Conservation (phyloP, 2,888 invertebrate species). For the Phaedon cochleariae region DNA sequence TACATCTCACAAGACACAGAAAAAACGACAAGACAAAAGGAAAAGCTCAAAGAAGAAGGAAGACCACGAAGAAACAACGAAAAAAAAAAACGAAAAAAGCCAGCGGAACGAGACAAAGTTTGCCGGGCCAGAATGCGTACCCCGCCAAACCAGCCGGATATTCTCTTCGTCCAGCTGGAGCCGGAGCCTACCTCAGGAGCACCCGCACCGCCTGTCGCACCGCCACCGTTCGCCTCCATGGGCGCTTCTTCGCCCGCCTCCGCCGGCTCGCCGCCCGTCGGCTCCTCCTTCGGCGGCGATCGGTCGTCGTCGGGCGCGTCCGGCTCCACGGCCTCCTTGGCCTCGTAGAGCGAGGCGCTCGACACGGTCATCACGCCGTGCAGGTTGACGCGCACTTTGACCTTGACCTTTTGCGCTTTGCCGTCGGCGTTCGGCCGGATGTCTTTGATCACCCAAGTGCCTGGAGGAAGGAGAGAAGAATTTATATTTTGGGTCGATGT, state of each 20-base stretch:
- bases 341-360: slow-evolving; percentile 85
- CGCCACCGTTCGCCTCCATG: slow-evolving; percentile 48
- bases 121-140: slow-evolving; percentile 61
- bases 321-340: slow-evolving; percentile 66
- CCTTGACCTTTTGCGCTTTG: slow-evolving; percentile 93
- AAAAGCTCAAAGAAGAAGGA: slow-evolving; percentile 41
- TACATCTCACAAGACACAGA: no score
- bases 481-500: no score
- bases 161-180: slow-evolving; percentile 63
- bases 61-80: slow-evolving; percentile 18
- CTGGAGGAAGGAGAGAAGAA: slow-evolving; percentile 59
- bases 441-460: slow-evolving; percentile 80
- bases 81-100: neutral
- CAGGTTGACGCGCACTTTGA: slow-evolving; percentile 93
- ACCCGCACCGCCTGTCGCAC: slow-evolving; percentile 46
- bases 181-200: slow-evolving; percentile 62
- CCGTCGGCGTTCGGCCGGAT: slow-evolving; percentile 88
- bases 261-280: slow-evolving; percentile 37
- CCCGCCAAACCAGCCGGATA: slow-evolving; percentile 64
- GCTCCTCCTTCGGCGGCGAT: slow-evolving; percentile 45
- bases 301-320: slow-evolving; percentile 47
- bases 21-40: slow-evolving; percentile 4
- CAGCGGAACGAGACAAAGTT: slow-evolving; percentile 38
- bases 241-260: slow-evolving; percentile 62
- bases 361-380: slow-evolving; percentile 92